A percentile compares a stretch with the other conserved stretches of the same genome.
These are phyloP conservation scores for Troides oblongomaculatus DNA, from an alignment of 2,888 invertebrate species.

Conservation along the genomic window DNA sequence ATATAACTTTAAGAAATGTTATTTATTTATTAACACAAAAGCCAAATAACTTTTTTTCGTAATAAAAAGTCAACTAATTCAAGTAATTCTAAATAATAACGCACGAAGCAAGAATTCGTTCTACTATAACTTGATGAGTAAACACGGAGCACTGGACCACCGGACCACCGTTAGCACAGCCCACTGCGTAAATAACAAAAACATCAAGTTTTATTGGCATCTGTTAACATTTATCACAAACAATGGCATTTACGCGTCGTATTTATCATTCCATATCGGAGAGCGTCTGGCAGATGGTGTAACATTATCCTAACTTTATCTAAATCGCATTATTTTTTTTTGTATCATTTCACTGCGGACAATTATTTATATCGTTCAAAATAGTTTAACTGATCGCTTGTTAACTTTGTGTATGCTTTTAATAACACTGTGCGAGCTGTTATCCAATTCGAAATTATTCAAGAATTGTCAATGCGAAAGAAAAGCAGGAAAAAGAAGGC, in stretches of 20 bases:
- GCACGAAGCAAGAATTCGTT: slow-evolving; percentile 35
- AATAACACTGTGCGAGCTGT: slow-evolving; percentile 65
- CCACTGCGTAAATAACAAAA: slow-evolving; percentile 38
- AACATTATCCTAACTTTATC: slow-evolving; percentile 41
- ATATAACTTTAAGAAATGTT: too few relatives aligned
- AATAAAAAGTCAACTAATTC: background rate
- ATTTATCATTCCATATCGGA: slow-evolving; percentile 69
- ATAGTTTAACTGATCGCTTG: slow-evolving; percentile 16
- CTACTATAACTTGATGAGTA: slow-evolving; percentile 44
- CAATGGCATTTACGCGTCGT: slow-evolving; percentile 48
- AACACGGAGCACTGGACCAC: slow-evolving; percentile 37
- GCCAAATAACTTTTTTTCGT: too few relatives aligned
- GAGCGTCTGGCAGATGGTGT: slow-evolving; percentile 58
- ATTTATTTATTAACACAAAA: too few relatives aligned
- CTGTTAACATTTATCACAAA: slow-evolving; percentile 74
- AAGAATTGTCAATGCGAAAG: slow-evolving; percentile 77
- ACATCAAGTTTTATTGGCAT: slow-evolving; percentile 52
- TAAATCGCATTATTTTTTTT: slow-evolving; percentile 34
- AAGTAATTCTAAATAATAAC: slow-evolving; percentile 2
- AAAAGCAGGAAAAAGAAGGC: slow-evolving; percentile 74
- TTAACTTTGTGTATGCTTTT: slow-evolving; percentile 57
- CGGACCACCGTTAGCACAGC: slow-evolving; percentile 37
- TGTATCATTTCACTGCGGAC: slow-evolving; percentile 43
- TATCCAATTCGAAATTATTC: slow-evolving; percentile 66
- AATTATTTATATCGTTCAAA: slow-evolving; percentile 15